Conservation (phyloP, 1,140 invertebrate genomes). For the Drosophila micromelanica region DNA sequence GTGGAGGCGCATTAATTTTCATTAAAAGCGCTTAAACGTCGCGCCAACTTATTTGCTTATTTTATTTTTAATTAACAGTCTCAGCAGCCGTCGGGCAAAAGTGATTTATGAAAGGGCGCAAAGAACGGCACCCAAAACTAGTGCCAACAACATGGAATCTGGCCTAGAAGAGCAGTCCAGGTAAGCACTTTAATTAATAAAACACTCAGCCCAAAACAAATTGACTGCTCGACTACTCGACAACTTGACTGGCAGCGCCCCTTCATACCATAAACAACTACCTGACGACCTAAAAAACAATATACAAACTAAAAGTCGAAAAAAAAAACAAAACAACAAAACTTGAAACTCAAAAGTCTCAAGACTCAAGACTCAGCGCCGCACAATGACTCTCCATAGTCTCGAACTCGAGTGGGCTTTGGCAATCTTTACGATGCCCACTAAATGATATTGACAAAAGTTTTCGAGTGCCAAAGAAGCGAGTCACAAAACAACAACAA, state of each 20-base stretch:
- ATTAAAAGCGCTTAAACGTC: conserved; percentile 78
- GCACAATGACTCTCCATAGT: conserved; percentile 71
- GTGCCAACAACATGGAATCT: conserved; percentile 2
- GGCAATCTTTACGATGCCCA: conserved; percentile 81
- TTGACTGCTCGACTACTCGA: conserved; percentile 60
- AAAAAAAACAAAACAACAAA: conserved; percentile 37
- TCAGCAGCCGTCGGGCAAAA: conserved; percentile 46
- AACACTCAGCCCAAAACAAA: conserved; percentile 76
- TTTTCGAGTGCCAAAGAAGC: conserved; percentile 63
- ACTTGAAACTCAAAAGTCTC: conserved; percentile 39
- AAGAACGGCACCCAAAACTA: conserved; percentile 18
- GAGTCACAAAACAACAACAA: conserved; percentile 13
- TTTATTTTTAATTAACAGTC: conserved; percentile 78
- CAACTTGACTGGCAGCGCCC: conserved; percentile 34
- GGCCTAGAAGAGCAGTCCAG: conserved; percentile 23
- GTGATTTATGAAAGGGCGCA: conserved; percentile 68
- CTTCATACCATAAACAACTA: conserved; percentile 17
- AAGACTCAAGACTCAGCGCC: conserved; percentile 25
- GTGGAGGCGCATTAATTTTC: conserved; percentile 73
- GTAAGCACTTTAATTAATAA: conserved; percentile 80
- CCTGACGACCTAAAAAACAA: conserved; percentile 30
- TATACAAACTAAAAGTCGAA: conserved; percentile 19
- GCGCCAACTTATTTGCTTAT: conserved; percentile 74
- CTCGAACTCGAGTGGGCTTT: conserved; percentile 71
- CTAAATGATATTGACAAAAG: conserved; percentile 82